phyloP scores from a whole-genome alignment of 1,140 invertebrate species.

The Drosophila burlai region DNA sequence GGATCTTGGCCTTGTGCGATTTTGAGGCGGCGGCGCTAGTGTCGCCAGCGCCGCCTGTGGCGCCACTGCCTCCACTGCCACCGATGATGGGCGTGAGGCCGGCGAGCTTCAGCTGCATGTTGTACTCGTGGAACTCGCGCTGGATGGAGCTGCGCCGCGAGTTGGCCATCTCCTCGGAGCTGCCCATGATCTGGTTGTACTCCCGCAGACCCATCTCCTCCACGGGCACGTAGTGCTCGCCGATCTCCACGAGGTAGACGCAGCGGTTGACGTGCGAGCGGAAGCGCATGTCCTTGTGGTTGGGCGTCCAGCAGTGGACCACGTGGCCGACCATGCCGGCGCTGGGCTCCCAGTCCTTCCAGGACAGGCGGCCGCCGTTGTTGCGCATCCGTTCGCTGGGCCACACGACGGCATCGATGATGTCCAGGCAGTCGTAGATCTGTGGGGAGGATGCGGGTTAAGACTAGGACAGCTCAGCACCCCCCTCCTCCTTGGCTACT shows the following conservation, averaged over 20 bases:
- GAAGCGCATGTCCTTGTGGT: conserved; percentile 93
- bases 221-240: conserved; percentile 96
- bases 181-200: conserved; percentile 78
- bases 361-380: conserved; percentile 93
- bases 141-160: conserved; percentile 76
- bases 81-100: conserved; percentile 65
- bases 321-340: conserved; percentile 96
- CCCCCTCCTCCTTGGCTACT: conserved; percentile 16
- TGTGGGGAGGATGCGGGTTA: background rate
- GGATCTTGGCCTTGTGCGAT: conserved; percentile 64
- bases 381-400: conserved; percentile 94
- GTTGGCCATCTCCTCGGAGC: conserved; percentile 70
- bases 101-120: conserved; percentile 59
- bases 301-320: conserved; percentile 96
- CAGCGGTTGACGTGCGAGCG: conserved; percentile 96
- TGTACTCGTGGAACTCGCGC: conserved; percentile 72
- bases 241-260: conserved; percentile 96
- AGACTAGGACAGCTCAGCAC: background rate
- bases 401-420: conserved; percentile 96
- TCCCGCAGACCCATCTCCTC: conserved; percentile 94
- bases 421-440: conserved; percentile 95
- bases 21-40: conserved; percentile 18
- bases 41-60: background rate
- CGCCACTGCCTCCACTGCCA: conserved; percentile 8
- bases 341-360: conserved; percentile 95